Evolutionary conservation across 1,140 invertebrate species (phyloP).

Genomic region (Ridgeia piscesae): DNA sequence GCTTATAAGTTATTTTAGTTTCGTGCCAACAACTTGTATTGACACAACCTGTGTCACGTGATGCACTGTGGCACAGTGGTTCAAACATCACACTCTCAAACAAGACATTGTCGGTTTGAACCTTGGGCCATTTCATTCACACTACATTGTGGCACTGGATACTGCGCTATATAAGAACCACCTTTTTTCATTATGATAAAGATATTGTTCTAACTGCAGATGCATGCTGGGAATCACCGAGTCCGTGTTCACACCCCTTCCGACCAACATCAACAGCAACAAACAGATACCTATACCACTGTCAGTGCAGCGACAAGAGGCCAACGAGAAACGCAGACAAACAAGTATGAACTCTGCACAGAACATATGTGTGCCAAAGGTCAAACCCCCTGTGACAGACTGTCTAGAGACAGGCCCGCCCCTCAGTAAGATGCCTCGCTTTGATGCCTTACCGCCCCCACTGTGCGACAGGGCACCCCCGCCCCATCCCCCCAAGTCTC

Average conservation of each 20-base stretch:
- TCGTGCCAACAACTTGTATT: no score
- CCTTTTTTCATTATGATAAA: background rate
- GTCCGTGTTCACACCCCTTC: conserved; percentile 44
- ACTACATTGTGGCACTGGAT: no score
- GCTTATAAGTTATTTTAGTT: no score
- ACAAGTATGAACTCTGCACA: conserved; percentile 44
- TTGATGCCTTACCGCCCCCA: background rate
- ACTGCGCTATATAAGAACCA: no score
- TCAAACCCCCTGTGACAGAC: conserved; percentile 28
- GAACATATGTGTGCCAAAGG: conserved; percentile 30
- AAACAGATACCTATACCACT: conserved; percentile 37
- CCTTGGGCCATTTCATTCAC: no score
- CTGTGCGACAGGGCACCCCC: background rate
- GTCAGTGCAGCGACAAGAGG: conserved; percentile 42
- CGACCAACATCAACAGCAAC: conserved; percentile 35
- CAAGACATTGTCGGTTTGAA: no score
- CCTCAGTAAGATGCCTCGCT: conserved; percentile 29
- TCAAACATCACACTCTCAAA: no score
- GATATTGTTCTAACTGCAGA: background rate
- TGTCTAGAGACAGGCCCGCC: conserved; percentile 50
- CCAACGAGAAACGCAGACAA: conserved; percentile 49
- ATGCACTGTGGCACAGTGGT: no score
- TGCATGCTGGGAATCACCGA: conserved; percentile 52
- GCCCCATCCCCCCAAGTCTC: background rate
- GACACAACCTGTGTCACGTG: no score